These are phyloP conservation scores for Darwinula stevensoni DNA, from an alignment of 2,888 invertebrate genomes.

Conservation along the genomic window DNA sequence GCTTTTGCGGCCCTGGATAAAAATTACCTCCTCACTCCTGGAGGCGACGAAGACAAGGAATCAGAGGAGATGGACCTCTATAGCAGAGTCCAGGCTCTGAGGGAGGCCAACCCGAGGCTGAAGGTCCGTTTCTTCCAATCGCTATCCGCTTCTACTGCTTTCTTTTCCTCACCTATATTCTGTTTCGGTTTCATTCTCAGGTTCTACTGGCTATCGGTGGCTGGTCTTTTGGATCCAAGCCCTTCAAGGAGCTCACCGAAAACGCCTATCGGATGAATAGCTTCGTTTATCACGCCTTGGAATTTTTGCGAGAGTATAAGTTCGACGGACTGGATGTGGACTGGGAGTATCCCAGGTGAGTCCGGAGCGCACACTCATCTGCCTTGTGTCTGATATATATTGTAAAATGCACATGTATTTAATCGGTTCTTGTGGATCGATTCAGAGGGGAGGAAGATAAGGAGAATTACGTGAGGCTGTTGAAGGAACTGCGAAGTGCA, in stretches of 20 bases:
- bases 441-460: constrained; percentile 53
- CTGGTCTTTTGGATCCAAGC: constrained; percentile 85
- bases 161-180: too few species aligned
- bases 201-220: constrained; percentile 60
- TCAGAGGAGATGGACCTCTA: constrained; percentile 74
- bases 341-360: constrained; percentile 63
- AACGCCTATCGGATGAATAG: constrained; percentile 81
- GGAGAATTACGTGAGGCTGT: constrained; percentile 45
- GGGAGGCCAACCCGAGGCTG: constrained; percentile 61
- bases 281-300: constrained; percentile 78
- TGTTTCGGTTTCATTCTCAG: constrained; percentile 19
- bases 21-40: constrained; percentile 46
- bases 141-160: too few species aligned
- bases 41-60: constrained; percentile 79
- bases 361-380: not conserved
- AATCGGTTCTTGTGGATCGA: too few species aligned
- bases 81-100: constrained; percentile 49
- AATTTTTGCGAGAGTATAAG: constrained; percentile 61
- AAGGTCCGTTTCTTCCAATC: too few species aligned
- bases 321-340: constrained; percentile 78
- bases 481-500: constrained; percentile 59
- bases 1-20: constrained; percentile 76
- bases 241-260: constrained; percentile 67
- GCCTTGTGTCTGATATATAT: not conserved
- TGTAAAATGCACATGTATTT: too few species aligned